Base-by-base conservation (phyloP, 2,113 vertebrate species). In the Festucalex cinctus region DNA sequence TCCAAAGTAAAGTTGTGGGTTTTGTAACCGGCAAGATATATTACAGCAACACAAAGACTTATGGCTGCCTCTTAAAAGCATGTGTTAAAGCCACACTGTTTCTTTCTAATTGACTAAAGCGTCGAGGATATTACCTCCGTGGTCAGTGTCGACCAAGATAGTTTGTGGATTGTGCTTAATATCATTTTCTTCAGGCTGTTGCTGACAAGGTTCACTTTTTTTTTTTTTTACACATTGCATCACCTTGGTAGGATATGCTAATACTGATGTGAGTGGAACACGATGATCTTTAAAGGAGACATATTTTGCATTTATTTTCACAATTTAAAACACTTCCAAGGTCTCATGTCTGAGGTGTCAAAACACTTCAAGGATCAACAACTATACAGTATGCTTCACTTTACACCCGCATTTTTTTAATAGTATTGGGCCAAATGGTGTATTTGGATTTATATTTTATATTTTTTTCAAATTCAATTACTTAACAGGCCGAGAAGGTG, bases 1-100 rank as follows among this genome's bases (percentile, higher is more conserved):
- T 57, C 54, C 54, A 57, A 57, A 32, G 54, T 57, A 28, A 57
- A 57, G 14, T 57, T 57, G 26, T 57, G 26, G 54, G 54, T 57
- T 57, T 57, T 57, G 54, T 32, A 57, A 57, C 24, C 6, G 13
- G 54, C 54, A 57, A 17, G 54, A 57, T 57, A 57, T 9, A 32
- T 57, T 17, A 17, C 26, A 17, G 26, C 16, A 8, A 7, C 26
- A 32, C 26, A 9, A 57, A 57, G 26, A 57, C 54, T 28, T 17
- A 28, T 32, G 48, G 19, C 48, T 10, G 48, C 48, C n/a, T 51
- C 48, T 9, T n/a, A 51, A 51, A 22, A 48, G 46, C 46, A 48
- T 20, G 46, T 48, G 46, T 48, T 48, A 7, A 51, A 51, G 48
- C 9, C 20, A 22, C 20, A 3, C 48, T n/a, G 20, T 51, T 51